Base-by-base conservation (phyloP, 2,888 invertebrate species). In the Mechanitis messenoides region DNA sequence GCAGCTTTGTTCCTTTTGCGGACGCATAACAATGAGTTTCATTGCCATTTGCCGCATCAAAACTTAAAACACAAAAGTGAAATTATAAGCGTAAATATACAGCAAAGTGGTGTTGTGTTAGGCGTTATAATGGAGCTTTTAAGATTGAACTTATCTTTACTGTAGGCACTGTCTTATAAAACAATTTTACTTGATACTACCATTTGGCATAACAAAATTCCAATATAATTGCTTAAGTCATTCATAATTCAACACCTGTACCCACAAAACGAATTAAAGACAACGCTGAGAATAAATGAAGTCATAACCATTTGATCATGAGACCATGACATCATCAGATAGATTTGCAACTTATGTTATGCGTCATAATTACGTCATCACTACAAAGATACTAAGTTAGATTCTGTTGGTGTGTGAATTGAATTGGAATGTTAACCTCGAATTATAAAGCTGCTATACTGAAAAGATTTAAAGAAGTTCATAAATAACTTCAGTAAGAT, bases 311-410 rank as follows among this genome's bases (percentile, higher is more conserved):
- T 50, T 50, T 50, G 7, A 50, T 50, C 31, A 50, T 20, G 28
- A 59, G 33, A 38, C 62, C 53, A 60, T 65, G 65, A 65, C 63
- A 63, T 65, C 65, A 65, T 56, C 55, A 33, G 46, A 42, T 42
- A 42, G 46, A 53, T 38, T 47, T 20, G 20, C 20, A 56, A 65
- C 58, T 63, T 63, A 54, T 56, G 54, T 28, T 45, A 63, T 60
- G 58, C 60, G 60, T 60, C 60, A 60, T 63, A 38, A 28, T 45
- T 55, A 59, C 59, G 62, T 62, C 62, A 62, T 33, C 50, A 50
- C 45, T 58, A 42, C 42, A 5, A 9, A 38, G 6, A 50, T 31
- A 50, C 31, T 50, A 50, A 50, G 50, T 50, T 50, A 50, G 31
- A 50, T 50, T 50, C 31, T 50, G 31, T n/a, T 47, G n/a, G 47